A percentile compares a stretch with the other conserved stretches of the same genome.
Conservation (phyloP, 2,888 invertebrate genomes). For the Eurytoma adleriae region DNA sequence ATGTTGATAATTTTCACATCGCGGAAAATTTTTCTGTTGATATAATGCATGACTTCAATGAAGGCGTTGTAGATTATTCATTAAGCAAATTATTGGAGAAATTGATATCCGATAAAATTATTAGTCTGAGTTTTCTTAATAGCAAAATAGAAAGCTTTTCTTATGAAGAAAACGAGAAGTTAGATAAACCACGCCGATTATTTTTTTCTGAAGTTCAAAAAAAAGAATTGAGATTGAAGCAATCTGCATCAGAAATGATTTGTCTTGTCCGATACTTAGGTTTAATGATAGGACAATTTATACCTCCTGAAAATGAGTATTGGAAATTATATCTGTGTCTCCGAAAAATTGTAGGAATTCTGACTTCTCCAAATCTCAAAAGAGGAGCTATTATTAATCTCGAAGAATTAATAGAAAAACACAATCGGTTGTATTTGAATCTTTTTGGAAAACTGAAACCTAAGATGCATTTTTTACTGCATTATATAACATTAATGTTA, state of each 20-base stretch:
- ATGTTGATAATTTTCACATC: constrained; percentile 42
- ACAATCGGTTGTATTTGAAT: constrained; percentile 42
- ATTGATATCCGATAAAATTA: constrained; percentile 28
- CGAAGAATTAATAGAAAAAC: constrained; percentile 32
- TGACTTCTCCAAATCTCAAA: constrained; percentile 39
- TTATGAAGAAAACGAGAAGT: constrained; percentile 19
- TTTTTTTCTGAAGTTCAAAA: not conserved
- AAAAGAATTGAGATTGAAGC: not conserved
- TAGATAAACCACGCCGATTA: constrained; percentile 22
- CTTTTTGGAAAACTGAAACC: constrained; percentile 47
- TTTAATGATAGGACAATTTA: not conserved
- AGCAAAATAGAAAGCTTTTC: constrained; percentile 21
- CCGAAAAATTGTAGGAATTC: constrained; percentile 46
- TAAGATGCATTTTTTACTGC: constrained; percentile 51
- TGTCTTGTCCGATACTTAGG: not conserved
- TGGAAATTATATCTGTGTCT: constrained; percentile 45
- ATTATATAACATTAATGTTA: constrained; percentile 33
- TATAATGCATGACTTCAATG: constrained; percentile 47
- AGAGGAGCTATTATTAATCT: constrained; percentile 28
- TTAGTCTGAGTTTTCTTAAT: constrained; percentile 42
- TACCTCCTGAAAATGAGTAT: constrained; percentile 21
- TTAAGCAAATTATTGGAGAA: constrained; percentile 30
- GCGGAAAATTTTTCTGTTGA: constrained; percentile 50
- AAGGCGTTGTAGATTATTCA: constrained; percentile 31
- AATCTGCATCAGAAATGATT: not conserved